Conservation (phyloP, 92 coral and sea anemone genomes). For the Epizoanthus stellaris region DNA sequence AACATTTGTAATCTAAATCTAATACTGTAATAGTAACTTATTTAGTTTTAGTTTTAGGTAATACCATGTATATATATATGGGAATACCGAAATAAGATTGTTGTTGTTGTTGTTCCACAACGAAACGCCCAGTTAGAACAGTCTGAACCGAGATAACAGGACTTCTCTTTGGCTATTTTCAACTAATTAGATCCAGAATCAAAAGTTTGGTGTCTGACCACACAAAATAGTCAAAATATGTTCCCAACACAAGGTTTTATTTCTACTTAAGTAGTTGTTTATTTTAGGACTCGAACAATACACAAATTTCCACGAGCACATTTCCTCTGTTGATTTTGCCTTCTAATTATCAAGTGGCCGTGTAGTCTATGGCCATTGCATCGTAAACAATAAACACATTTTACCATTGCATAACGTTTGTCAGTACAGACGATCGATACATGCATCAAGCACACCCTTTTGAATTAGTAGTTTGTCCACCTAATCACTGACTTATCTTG, state of each 20-base stretch:
- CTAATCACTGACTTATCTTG: slow-evolving; percentile 22
- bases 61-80: too few relatives aligned
- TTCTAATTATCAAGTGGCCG: not conserved
- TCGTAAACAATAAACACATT: not conserved
- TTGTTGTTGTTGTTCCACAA: too few relatives aligned
- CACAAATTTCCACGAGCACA: slow-evolving; percentile 9
- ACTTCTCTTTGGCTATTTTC: too few relatives aligned
- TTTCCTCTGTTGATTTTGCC: slow-evolving; percentile 18
- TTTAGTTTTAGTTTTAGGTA: too few relatives aligned
- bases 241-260: slow-evolving; percentile 1
- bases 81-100: too few relatives aligned
- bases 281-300: not conserved
- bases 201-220: too few relatives aligned
- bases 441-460: not conserved
- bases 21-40: too few relatives aligned
- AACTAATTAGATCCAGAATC: too few relatives aligned
- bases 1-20: too few relatives aligned
- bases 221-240: not conserved
- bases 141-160: too few relatives aligned
- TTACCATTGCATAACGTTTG: slow-evolving; percentile 1
- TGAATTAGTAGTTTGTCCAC: not conserved
- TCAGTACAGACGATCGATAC: not conserved
- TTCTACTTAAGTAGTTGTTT: slow-evolving; percentile 29
- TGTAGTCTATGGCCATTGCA: not conserved
- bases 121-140: too few relatives aligned